Base-by-base conservation (phyloP, 2,797 vertebrate species). In the Trematomus bernacchii region DNA sequence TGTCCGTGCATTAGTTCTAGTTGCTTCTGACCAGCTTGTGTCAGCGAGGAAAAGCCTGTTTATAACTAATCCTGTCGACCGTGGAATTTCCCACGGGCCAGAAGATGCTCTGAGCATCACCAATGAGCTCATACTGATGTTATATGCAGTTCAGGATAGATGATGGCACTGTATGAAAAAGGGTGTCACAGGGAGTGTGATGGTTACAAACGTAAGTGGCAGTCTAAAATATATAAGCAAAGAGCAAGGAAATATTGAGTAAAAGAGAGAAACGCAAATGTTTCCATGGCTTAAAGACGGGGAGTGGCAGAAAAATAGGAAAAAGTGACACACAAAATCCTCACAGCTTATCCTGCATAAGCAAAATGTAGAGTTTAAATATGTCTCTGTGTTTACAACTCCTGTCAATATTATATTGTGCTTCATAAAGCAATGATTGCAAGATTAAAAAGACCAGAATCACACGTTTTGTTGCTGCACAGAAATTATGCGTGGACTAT, bases 111-210 rank as follows among this genome's bases (percentile, higher is more conserved):
- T 42, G 57, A 66, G 65, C 68, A 77, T 83, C 66, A 27, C 44
- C 55, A 76, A 72, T 81, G 71, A 90, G 65, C 59, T 43, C 61
- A 59, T 15, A 4, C 62, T 61, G 60, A 86, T 63, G 70, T 79
- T 85, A 53, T 62, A 71, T 54, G 16, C 58, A 77, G 64, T 64
- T 72, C 19, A 27, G 59, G 57, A 51, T 12, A 53, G 71, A 7
- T 63, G 70, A 44, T 33, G 6, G 42, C 18, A 42, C 52, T 46
- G 64, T 64, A 62, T 66, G 37, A n/a, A 79, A 75, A 77, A 47
- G 48, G 66, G 21, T 59, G 13, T 21, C 30, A 27, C 52, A 48
- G n/a, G 59, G n/a, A 58, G 14, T 16, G 51, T 3, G 30, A 64
- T 40, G 44, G 46, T 73, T 66, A 43, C 14, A 80, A 58, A 76